These are phyloP conservation scores for Limenitis camilla DNA, from an alignment of 2,888 invertebrate genomes.

Conservation along the genomic window DNA sequence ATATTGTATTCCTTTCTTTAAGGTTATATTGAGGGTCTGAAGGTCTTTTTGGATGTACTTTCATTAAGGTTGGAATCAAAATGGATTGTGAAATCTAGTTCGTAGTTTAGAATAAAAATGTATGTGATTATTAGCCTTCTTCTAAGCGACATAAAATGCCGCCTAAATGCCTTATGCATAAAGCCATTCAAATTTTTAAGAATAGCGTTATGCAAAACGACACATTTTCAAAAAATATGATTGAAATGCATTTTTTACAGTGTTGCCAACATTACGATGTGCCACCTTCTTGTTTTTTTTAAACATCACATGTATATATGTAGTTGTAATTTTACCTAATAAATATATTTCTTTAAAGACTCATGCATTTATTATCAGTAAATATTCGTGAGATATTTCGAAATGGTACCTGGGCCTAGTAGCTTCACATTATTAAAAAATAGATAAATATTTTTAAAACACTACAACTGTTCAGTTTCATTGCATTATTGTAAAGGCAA, in stretches of 20 bases:
- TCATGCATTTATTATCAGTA: conserved; percentile 1
- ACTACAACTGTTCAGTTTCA: no score
- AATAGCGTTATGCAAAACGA: neutral
- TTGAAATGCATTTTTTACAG: no score
- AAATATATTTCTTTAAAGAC: neutral
- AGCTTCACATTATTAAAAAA: no score
- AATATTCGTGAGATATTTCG: neutral
- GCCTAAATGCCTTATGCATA: conserved; percentile 6
- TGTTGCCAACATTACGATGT: neutral
- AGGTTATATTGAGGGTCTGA: no score
- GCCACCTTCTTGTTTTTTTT: neutral
- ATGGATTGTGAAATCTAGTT: neutral
- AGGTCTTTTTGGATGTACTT: neutral
- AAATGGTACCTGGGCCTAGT: no score
- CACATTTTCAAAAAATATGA: no score
- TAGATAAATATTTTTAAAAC: no score
- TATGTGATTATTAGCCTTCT: conserved; percentile 14
- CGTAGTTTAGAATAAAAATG: neutral
- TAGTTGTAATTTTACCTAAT: neutral
- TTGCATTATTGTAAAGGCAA: no score
- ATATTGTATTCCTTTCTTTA: no score
- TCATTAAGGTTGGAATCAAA: neutral
- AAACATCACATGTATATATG: neutral
- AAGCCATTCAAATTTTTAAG: conserved; percentile 3
- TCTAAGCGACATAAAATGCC: conserved; percentile 13